Conservation (phyloP, 2,113 vertebrate species). For the Microcebus lehilahytsara region DNA sequence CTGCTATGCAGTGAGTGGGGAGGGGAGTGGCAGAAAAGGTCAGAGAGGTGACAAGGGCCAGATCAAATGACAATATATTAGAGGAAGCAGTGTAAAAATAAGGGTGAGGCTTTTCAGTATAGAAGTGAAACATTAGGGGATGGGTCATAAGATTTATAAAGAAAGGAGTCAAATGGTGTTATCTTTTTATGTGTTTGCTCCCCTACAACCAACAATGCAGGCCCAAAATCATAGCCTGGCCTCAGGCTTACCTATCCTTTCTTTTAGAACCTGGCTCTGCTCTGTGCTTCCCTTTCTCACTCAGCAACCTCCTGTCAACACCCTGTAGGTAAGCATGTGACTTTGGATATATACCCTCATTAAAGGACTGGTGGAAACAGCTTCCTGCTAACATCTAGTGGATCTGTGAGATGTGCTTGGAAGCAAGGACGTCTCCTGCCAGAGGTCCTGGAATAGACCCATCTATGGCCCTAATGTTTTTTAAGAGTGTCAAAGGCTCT, state of each 20-base stretch:
- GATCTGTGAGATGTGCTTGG: not conserved
- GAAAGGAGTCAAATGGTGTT: not conserved
- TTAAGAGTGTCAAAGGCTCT: not conserved
- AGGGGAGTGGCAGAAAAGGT: not conserved
- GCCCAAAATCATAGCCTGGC: not conserved
- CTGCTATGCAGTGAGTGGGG: not conserved
- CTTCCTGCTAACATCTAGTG: not conserved
- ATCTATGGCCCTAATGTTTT: not conserved
- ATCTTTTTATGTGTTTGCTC: not conserved
- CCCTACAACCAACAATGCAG: not conserved
- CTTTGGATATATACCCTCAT: not conserved
- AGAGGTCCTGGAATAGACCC: not conserved
- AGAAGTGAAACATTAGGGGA: not conserved
- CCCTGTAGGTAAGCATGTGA: not conserved
- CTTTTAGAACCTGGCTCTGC: not conserved
- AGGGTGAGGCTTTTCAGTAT: not conserved
- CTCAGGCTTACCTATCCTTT: not conserved
- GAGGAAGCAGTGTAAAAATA: not conserved
- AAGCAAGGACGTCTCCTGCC: not conserved
- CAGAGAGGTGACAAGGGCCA: not conserved
- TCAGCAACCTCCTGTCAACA: not conserved
- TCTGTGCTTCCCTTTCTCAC: not conserved
- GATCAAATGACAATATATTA: constrained; percentile 22
- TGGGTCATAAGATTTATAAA: not conserved
- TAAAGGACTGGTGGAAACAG: not conserved